phyloP scores from a whole-genome alignment of 2,888 invertebrate species.

The Cerceris ruficornis region DNA sequence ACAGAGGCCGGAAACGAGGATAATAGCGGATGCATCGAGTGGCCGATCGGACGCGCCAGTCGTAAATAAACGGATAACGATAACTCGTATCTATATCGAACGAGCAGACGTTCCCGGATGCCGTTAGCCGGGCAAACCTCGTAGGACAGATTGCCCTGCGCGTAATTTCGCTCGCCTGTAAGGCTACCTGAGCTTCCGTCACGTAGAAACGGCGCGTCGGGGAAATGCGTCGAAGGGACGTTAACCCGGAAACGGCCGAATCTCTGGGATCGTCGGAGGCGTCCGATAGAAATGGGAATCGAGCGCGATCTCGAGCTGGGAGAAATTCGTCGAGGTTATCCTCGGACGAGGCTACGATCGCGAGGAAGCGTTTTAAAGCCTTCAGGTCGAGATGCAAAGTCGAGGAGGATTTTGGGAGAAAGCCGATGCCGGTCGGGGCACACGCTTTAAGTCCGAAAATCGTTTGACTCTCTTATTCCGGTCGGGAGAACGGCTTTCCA shows the following conservation, averaged over 20 bases:
- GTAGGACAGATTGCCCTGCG: conserved; percentile 64
- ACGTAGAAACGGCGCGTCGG: not conserved
- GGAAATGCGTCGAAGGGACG: not conserved
- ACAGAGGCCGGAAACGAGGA: conserved; percentile 47
- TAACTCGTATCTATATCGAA: conserved; percentile 65
- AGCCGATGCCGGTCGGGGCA: not conserved
- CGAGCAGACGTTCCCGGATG: conserved; percentile 60
- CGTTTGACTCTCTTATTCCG: conserved; percentile 19
- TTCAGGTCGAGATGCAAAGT: not conserved
- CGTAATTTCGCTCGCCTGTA: conserved; percentile 60
- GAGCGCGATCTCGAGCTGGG: no score
- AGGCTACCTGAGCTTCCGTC: conserved; percentile 2
- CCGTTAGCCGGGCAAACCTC: conserved; percentile 50
- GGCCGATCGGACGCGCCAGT: conserved; percentile 61
- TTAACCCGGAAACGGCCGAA: not conserved
- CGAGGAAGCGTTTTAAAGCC: not conserved
- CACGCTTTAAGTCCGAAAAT: conserved; percentile 16
- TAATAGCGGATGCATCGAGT: conserved; percentile 65
- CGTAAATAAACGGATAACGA: conserved; percentile 77
- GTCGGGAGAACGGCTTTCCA: not conserved
- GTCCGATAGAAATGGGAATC: no score
- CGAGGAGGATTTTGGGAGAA: conserved; percentile 24
- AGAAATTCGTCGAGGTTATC: no score
- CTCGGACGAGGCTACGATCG: not conserved
- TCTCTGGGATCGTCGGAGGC: not conserved